Evolutionary conservation across 1,140 invertebrate species (phyloP).

Genomic region (Hylaeus anthracinus): DNA sequence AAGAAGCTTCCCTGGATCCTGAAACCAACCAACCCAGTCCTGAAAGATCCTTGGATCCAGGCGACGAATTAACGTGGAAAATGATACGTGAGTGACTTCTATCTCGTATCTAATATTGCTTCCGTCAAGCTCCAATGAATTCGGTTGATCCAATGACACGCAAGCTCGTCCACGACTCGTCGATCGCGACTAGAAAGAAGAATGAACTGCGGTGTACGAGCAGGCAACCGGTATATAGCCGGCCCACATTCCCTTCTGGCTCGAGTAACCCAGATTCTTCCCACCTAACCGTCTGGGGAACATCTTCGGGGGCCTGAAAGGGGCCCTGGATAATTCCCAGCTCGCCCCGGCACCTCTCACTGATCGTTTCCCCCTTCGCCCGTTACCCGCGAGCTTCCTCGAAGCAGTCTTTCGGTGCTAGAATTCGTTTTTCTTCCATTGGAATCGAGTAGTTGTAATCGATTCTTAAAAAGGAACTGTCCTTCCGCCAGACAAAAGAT

Average conservation of each 20-base stretch:
- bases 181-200: constrained; percentile 59
- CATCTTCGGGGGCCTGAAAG: constrained; percentile 67
- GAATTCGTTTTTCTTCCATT: constrained; percentile 36
- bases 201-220: constrained; percentile 77
- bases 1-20: background rate
- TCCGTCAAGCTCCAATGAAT: background rate
- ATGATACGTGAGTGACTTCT: background rate
- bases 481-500: background rate
- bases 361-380: constrained; percentile 12
- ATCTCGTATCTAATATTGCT: background rate
- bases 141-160: constrained; percentile 55
- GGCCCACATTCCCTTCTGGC: constrained; percentile 80
- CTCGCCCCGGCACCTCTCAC: constrained; percentile 41
- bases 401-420: constrained; percentile 30
- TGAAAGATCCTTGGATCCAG: background rate
- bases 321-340: constrained; percentile 43
- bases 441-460: constrained; percentile 4
- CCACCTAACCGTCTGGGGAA: constrained; percentile 69
- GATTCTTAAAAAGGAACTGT: constrained; percentile 29
- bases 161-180: constrained; percentile 70
- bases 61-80: background rate
- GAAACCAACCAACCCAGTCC: too few relatives aligned
- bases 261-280: constrained; percentile 80
- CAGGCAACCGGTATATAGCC: constrained; percentile 80
- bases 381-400: constrained; percentile 23